Base-by-base conservation (phyloP, 2,888 invertebrate genomes). In the Noctuana brunneofusca region DNA sequence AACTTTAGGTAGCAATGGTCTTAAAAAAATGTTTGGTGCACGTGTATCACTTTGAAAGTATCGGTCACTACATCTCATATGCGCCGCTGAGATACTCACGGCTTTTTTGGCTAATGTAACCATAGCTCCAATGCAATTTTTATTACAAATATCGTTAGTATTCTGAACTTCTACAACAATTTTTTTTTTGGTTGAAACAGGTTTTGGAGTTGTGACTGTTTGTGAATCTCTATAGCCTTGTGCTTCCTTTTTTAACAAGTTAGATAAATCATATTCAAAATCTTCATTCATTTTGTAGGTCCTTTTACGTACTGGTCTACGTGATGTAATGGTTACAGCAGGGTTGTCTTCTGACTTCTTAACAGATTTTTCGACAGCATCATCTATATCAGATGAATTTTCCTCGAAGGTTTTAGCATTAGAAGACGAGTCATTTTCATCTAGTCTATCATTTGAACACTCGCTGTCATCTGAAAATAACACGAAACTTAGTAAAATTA, bases 191-290 rank as follows among this genome's bases (percentile, higher is more conserved):
- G 58, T 72, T 74, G 75, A 82, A 65, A 63, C 69, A n/a, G 77
- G 48, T 75, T 85, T 88, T 32, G 79, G 58, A 48, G 66, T 76
- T 35, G 73, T 65, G 20, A 72, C 70, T 12, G 78, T 66, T 68
- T 84, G 81, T 8, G 87, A 81, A 65, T 90, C 91, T 65, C 88
- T 79, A 71, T 91, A 89, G 5, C 91, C 90, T 66, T 89, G 90
- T 0, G 89, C 89, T 80, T 92, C 91, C 83, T 86, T 80, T 80
- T 93, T 93, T 38, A 93, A 76, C 58, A 93, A 78, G 81, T 92
- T 92, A 3, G 94, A 93, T 68, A 95, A 83, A 83, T 95, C 95
- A 74, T 95, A 95, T 69, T 95, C 93, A 77, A 95, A 95, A 83
- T 96, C 95, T 74, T 94, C 94, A 75, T 94, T 92, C 67, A 93